Conservation (phyloP, 2,113 vertebrate genomes). For the Campylomormyrus tamandua region DNA sequence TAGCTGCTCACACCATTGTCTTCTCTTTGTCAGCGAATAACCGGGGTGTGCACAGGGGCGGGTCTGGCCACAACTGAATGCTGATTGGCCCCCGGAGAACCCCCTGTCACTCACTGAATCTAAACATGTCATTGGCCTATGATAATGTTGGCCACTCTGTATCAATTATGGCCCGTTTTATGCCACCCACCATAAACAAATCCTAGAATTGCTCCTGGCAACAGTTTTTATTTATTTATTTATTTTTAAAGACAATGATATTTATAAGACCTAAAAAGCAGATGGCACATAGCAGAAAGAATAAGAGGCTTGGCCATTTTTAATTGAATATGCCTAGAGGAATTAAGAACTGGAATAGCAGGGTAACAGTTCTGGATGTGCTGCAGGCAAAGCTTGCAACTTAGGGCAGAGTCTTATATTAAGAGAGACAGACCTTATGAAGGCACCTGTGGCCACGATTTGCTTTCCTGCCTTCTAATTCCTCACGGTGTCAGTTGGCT, state of each 20-base stretch:
- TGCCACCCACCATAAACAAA: background rate
- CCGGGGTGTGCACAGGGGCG: background rate
- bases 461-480: background rate
- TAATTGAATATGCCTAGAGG: background rate
- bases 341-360: background rate
- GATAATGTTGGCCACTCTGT: background rate
- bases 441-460: background rate
- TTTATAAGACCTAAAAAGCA: background rate
- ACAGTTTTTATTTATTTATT: background rate
- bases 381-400: background rate
- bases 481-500: background rate
- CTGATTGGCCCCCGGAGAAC: background rate
- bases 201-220: background rate
- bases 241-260: background rate
- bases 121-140: background rate
- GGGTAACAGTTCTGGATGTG: background rate
- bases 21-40: background rate
- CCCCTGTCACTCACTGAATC: background rate
- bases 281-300: background rate
- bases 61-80: background rate
- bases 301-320: background rate
- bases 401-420: background rate
- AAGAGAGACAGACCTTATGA: background rate
- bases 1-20: background rate
- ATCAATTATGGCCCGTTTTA: background rate